phyloP scores from a whole-genome alignment of 2,113 vertebrate species.

The Corythoichthys haematopterus region DNA sequence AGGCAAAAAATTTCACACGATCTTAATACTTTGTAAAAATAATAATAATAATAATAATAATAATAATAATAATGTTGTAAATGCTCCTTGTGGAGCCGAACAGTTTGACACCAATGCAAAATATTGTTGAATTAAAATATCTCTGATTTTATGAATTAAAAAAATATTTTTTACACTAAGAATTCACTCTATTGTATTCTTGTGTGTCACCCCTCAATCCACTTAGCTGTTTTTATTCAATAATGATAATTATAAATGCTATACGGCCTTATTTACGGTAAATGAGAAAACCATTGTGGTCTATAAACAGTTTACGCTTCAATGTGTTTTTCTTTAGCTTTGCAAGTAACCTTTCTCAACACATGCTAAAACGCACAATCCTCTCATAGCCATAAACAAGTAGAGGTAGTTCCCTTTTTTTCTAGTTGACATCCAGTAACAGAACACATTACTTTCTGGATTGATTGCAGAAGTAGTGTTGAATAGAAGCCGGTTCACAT shows the following conservation, averaged over 20 bases:
- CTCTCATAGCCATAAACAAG: not conserved
- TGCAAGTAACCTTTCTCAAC: not conserved
- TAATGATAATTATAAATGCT: not conserved
- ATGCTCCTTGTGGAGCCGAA: not conserved
- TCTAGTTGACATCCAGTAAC: constrained; percentile 5
- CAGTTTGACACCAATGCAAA: not conserved
- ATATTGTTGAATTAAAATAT: not conserved
- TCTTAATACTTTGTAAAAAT: not conserved
- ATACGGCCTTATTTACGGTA: not conserved
- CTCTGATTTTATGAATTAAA: not conserved
- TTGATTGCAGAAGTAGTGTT: constrained; percentile 53
- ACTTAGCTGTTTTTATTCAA: not conserved
- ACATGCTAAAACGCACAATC: not conserved
- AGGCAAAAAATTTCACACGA: not conserved
- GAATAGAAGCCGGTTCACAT: constrained; percentile 7
- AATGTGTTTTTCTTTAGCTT: not conserved
- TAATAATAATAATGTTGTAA: not conserved
- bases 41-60: not conserved
- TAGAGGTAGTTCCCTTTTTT: constrained; percentile 44
- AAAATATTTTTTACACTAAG: not conserved
- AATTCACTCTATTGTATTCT: not conserved
- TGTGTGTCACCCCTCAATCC: not conserved
- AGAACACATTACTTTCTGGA: not conserved
- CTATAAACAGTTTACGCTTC: not conserved
- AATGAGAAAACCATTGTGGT: not conserved